Conservation (phyloP, 2,888 invertebrate species). For the Neria commutata region DNA sequence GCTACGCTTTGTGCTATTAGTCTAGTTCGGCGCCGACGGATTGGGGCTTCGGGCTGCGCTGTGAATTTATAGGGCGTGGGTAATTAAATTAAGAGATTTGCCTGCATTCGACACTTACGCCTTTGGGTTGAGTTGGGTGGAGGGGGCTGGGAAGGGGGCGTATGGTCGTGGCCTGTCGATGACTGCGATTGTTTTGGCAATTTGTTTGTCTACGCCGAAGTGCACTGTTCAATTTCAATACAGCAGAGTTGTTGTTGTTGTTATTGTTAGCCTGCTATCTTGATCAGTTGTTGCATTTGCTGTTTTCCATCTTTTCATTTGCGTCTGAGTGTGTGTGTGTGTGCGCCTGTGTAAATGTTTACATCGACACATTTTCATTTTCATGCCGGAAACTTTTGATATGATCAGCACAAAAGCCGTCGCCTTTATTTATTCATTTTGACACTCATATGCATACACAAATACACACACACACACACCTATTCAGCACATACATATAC, state of each 20-base stretch:
- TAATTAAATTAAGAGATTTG: slow-evolving; percentile 25
- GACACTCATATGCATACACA: slow-evolving; percentile 5
- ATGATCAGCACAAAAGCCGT: too few species aligned
- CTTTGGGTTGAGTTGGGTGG: background rate
- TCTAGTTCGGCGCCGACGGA: background rate
- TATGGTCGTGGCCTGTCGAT: too few species aligned
- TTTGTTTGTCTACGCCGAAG: slow-evolving; percentile 1
- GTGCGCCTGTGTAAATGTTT: background rate
- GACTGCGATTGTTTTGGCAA: too few species aligned
- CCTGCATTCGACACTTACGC: slow-evolving; percentile 17
- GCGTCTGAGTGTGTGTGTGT: background rate
- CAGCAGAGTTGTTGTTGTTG: background rate
- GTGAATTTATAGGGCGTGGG: slow-evolving; percentile 15
- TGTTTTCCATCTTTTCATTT: background rate
- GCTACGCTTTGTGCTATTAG: background rate
- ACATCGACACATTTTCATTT: too few species aligned
- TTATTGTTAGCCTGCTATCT: background rate
- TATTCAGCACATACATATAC: background rate
- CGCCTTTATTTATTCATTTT: too few species aligned
- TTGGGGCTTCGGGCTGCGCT: background rate
- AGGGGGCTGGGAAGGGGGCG: background rate
- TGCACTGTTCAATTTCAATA: background rate
- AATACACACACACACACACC: slow-evolving; percentile 3
- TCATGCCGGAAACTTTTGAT: too few species aligned
- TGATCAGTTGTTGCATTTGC: background rate